Evolutionary conservation across 2,888 invertebrate species (phyloP), one percentile per base, ranked within the genome.

Genomic region (Chesias legatella): DNA sequence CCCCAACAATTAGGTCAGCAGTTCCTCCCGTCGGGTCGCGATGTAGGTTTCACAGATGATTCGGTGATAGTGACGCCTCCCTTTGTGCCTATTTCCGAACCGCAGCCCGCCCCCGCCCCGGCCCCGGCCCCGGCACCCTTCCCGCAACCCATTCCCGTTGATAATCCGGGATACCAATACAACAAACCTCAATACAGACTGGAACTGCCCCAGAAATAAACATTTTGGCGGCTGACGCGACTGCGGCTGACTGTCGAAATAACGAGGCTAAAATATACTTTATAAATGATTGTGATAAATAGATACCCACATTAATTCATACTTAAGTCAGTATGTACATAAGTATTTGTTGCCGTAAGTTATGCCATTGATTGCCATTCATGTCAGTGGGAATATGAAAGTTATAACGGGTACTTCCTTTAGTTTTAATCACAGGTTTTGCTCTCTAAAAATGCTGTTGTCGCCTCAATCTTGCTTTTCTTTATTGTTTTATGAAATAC

Each of bases 51-150:
- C 13, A 88, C 88, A 0, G 88, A 88, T 37, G 88, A 88, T 30
- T 82, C 88, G 3, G 77, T 88, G 17, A 86, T 88, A 34, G 74
- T 88, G 46, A 88, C 88, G 0, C 82, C 88, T 7, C 88, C 84
- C 1, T 74, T 79, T 26, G 82, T 81, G 35, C 77, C 84, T 1
- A 63, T 79, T 6, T 52, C 66, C 1, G 61, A 60, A 38, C 66
- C 62, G 1, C 57, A 58, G 7, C 65, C 70, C 1, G 58, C 30
- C 21, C 53, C 51, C 0, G 53, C 25, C n/a, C 66, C 68, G 3
- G 38, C 51, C 6, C 62, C 60, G 3, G 56, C 48, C 5, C 59
- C 59, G 0, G 47, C 47, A 7, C 61, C 64, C 48, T 53, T 44
- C 1, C 64, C 66, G 3, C 32, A 53, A 6, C 59, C 57, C 1